These are phyloP conservation scores for Crossaster papposus DNA, from an alignment of 53 echinoderm and acorn worm genomes.

Conservation along the genomic window DNA sequence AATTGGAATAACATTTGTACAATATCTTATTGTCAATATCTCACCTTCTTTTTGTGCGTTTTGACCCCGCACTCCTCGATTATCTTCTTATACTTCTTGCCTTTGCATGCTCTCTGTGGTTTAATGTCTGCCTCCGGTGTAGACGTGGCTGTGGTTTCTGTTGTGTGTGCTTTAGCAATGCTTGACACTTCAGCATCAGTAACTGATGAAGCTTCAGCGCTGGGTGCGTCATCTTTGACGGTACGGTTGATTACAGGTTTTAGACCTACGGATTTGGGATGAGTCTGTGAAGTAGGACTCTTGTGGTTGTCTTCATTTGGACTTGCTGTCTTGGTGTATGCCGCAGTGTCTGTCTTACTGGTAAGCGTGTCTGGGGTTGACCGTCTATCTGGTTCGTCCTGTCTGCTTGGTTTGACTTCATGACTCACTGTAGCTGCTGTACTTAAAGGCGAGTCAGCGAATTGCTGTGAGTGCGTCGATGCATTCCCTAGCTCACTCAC, in stretches of 20 bases:
- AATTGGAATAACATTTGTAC: neutral
- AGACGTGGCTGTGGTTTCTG: neutral
- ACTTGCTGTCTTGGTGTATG: neutral
- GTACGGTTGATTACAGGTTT: neutral
- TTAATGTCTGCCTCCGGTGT: conserved; percentile 48
- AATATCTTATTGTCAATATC: neutral
- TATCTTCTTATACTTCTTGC: conserved; percentile 81
- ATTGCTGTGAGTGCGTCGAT: neutral
- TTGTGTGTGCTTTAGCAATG: neutral
- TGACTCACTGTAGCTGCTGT: neutral
- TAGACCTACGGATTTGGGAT: neutral
- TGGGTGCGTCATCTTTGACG: neutral
- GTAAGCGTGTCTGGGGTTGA: neutral
- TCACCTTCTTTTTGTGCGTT: conserved; percentile 48
- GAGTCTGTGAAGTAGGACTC: neutral
- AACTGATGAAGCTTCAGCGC: neutral
- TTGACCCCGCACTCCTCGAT: conserved; percentile 68
- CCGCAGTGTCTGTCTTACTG: neutral
- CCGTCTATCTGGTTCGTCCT: neutral
- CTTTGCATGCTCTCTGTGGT: conserved; percentile 81
- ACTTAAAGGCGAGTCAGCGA: too few relatives aligned
- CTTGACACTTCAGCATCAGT: neutral
- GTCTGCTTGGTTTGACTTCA: neutral
- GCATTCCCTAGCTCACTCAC: neutral
- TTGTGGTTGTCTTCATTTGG: neutral